Evolutionary conservation across 2,888 invertebrate genomes (phyloP), one percentile per base, ranked within the genome.

Genomic region (Macrophya alboannulata): DNA sequence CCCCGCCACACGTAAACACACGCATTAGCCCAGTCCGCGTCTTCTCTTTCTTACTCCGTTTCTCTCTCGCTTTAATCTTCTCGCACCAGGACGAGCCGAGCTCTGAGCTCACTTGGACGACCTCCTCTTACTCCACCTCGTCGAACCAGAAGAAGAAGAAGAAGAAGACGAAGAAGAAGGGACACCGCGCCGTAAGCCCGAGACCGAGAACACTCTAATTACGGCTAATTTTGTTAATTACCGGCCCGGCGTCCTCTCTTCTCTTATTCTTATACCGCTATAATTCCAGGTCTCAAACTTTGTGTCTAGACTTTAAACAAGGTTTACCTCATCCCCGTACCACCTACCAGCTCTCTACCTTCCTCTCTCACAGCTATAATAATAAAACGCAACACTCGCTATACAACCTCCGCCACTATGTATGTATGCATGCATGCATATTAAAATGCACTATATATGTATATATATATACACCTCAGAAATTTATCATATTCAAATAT

Each of bases 261-360:
- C 81, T 81, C 81, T 90, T 86, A 89, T 90, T 90, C 89, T 87
- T 88, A 88, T 89, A 88, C 87, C 89, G 89, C 90, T 89, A 92
- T 93, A 93, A 93, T 93, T 92, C 91, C 88, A 89, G 92, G 92
- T 91, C 92, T 91, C 91, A 83, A 91, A 92, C 92, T 91, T 92
- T 92, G 92, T 91, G 92, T 93, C 92, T 93, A 93, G 92, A 93
- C 92, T 90, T 92, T 92, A 92, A 93, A 92, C 91, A 92, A 92
- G 83, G 68, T 83, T 68, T 83, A 81, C 59, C 62, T 55, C 81
- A 9, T n/a, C 51, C 76, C 21, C 15, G 6, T 21, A 4, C 31
- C 31, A 5, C 17, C 8, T 37, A 17, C 40, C 40, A 9, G 25
- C 21, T 25, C 40, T 12, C 71, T 15, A 40, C 25, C 31, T 31